phyloP scores from a whole-genome alignment of 2,888 invertebrate species.

The Molanna angustata region DNA sequence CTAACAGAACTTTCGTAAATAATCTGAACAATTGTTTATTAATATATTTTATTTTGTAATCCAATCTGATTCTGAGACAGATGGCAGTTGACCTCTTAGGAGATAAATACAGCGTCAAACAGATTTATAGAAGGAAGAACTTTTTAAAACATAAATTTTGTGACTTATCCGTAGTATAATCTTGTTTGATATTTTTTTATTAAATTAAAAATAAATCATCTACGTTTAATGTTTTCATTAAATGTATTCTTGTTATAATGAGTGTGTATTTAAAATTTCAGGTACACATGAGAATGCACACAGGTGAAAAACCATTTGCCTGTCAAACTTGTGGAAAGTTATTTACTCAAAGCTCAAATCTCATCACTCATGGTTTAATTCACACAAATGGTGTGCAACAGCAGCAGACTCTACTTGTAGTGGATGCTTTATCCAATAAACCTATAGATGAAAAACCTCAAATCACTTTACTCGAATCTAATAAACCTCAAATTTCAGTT shows the following conservation, averaged over 20 bases:
- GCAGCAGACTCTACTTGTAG: not conserved
- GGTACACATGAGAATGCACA: conserved; percentile 21
- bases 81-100: too few species aligned
- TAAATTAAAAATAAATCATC: not conserved
- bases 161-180: not conserved
- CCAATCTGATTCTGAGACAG: too few species aligned
- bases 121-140: too few species aligned
- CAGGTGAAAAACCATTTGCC: conserved; percentile 17
- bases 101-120: too few species aligned
- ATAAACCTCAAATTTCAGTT: not conserved
- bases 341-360: conserved; percentile 16
- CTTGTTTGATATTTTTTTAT: not conserved
- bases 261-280: conserved; percentile 9
- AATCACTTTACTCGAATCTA: not conserved
- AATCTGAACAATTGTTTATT: too few species aligned
- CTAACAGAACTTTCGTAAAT: too few species aligned
- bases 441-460: not conserved
- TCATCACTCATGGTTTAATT: conserved; percentile 7
- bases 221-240: not conserved
- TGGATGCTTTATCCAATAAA: not conserved
- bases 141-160: too few species aligned
- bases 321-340: conserved; percentile 18
- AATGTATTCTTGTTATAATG: not conserved
- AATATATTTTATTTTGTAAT: too few species aligned
- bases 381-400: too few species aligned